Conservation (phyloP, 1,140 invertebrate species). For the Lepidurus packardi region DNA sequence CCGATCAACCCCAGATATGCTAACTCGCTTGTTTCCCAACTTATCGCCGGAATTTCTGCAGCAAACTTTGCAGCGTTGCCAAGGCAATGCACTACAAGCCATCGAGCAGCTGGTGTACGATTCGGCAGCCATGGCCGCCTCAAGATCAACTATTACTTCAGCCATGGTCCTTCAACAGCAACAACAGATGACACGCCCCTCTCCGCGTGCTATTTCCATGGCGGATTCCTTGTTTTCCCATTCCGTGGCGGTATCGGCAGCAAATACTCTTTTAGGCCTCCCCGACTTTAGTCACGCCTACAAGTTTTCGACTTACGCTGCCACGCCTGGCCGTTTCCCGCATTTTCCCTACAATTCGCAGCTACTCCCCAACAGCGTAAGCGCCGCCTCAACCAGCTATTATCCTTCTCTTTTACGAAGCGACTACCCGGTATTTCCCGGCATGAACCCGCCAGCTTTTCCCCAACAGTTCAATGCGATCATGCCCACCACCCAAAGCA, state of each 20-base stretch:
- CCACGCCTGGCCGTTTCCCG: slow-evolving; percentile 23
- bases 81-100: slow-evolving; percentile 78
- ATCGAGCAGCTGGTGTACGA: slow-evolving; percentile 80
- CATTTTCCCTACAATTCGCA: not conserved
- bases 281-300: slow-evolving; percentile 9
- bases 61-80: slow-evolving; percentile 62
- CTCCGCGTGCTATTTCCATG: not conserved
- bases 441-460: slow-evolving; percentile 25
- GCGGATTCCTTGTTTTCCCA: not conserved
- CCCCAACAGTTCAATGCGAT: not conserved
- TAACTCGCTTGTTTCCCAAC: slow-evolving; percentile 74
- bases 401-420: slow-evolving; percentile 25
- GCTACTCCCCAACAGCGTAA: slow-evolving; percentile 25
- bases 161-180: not conserved
- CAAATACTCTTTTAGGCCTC: slow-evolving; percentile 3
- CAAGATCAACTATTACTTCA: not conserved
- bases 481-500: not conserved
- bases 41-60: slow-evolving; percentile 76
- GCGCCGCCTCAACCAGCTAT: not conserved
- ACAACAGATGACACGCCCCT: not conserved
- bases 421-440: slow-evolving; percentile 32
- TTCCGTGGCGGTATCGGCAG: not conserved
- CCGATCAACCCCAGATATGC: slow-evolving; percentile 57
- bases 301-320: not conserved
- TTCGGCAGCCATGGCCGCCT: slow-evolving; percentile 43